Base-by-base conservation (phyloP, 2,113 vertebrate genomes). In the Myrmecobius fasciatus region DNA sequence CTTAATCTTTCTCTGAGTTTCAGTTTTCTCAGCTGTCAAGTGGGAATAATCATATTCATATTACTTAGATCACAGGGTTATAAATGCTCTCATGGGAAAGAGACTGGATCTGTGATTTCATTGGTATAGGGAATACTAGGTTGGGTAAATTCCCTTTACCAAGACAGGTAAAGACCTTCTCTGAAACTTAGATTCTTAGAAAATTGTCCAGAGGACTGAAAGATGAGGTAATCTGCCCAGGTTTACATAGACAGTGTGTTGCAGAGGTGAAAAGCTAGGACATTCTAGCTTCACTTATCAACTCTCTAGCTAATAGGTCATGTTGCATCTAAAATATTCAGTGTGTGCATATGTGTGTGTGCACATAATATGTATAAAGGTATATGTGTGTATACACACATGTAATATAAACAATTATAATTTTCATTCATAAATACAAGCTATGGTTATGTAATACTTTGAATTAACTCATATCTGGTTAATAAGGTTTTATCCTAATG, bases 391-490 rank as follows among this genome's bases (percentile, higher is more conserved):
- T 4, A 75, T n/a, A 36, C 5, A 36, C 12, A 20, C 17, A 43
- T 43, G n/a, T 75, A 83, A 83, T 83, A 83, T 67, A 28, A 26
- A 17, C 24, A 43, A 24, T 43, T 83, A 43, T 43, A 2, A 24
- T 36, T 67, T 43, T 43, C 36, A 43, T 83, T 83, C 17, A 83
- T 83, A 83, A 83, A 43, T 43, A 43, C 20, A 43, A 83, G 67
- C 7, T 83, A 43, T 83, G n/a, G 4, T 60, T 91, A 53, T 31
- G 22, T 53, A 36, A 93, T 51, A 91, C 28, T 95, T 88, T 89
- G 96, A 95, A 88, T 60, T 95, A 97, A 95, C 54, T 48, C 46
- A 53, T 92, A 67, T 91, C 54, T 91, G 75, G 46, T 94, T 90
- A 91, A 91, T 67, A 52, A 36, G 49, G 53, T n/a, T 92, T 92